Evolutionary conservation across 2,113 vertebrate genomes (phyloP).

Genomic region (Taxidea taxus): DNA sequence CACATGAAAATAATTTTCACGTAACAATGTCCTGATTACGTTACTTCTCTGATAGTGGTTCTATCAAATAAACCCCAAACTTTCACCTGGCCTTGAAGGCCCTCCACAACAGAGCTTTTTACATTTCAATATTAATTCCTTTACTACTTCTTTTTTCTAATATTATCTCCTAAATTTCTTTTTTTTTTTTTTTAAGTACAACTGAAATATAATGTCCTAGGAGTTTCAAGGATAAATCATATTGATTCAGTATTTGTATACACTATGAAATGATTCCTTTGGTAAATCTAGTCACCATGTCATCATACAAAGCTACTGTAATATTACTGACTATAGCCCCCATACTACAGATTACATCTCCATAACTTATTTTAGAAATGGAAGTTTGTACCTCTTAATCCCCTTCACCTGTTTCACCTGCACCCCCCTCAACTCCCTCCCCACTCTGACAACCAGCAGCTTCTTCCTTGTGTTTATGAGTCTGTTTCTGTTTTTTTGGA

Average conservation of each 20-base stretch:
- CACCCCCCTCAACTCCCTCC: background rate
- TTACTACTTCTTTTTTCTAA: background rate
- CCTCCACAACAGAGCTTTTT: background rate
- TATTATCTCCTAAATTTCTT: background rate
- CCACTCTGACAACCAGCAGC: background rate
- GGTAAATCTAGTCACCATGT: background rate
- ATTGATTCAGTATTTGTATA: background rate
- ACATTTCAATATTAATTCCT: background rate
- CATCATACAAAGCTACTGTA: background rate
- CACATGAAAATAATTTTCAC: background rate
- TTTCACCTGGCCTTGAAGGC: background rate
- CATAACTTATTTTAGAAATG: background rate
- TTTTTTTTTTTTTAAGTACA: background rate
- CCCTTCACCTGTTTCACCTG: background rate
- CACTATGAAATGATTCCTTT: background rate
- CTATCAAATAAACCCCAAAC: background rate
- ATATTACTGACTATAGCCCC: background rate
- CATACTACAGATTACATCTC: background rate
- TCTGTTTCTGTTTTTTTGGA: background rate
- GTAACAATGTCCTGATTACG: background rate
- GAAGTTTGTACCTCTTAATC: background rate
- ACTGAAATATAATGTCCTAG: background rate
- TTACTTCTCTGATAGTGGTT: background rate
- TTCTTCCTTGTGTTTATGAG: background rate
- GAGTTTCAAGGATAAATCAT: background rate